phyloP scores from a whole-genome alignment of 2,888 invertebrate species.

The Odontothrips loti region DNA sequence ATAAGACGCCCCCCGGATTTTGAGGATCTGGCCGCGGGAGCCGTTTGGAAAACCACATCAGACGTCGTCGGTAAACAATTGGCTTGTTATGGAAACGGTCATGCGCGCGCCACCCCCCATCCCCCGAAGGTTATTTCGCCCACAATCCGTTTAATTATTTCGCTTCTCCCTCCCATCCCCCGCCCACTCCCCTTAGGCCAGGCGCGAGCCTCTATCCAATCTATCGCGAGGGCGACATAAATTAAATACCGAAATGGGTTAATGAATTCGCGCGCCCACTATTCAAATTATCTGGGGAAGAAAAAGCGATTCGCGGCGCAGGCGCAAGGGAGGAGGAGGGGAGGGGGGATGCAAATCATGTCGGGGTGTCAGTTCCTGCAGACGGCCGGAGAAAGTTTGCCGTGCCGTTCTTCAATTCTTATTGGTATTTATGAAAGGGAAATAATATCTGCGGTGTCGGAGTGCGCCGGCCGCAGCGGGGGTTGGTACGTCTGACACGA shows the following conservation, averaged over 20 bases:
- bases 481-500: background rate
- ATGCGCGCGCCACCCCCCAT: background rate
- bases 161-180: background rate
- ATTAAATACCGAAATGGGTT: conserved; percentile 17
- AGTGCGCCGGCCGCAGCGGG: background rate
- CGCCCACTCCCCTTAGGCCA: no score
- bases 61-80: background rate
- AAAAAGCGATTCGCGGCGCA: background rate
- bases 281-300: background rate
- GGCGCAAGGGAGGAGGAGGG: background rate
- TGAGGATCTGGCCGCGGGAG: background rate
- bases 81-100: background rate
- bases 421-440: conserved; percentile 19
- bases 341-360: background rate
- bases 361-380: background rate
- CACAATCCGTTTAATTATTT: background rate
- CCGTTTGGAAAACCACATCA: background rate
- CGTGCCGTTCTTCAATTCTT: background rate
- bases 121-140: background rate
- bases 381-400: background rate
- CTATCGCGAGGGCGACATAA: background rate
- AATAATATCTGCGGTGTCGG: background rate
- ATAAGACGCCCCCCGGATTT: no score
- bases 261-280: background rate
- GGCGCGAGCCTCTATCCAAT: background rate